Conservation (phyloP, 2,797 vertebrate species). For the Clarias platycephalus region DNA sequence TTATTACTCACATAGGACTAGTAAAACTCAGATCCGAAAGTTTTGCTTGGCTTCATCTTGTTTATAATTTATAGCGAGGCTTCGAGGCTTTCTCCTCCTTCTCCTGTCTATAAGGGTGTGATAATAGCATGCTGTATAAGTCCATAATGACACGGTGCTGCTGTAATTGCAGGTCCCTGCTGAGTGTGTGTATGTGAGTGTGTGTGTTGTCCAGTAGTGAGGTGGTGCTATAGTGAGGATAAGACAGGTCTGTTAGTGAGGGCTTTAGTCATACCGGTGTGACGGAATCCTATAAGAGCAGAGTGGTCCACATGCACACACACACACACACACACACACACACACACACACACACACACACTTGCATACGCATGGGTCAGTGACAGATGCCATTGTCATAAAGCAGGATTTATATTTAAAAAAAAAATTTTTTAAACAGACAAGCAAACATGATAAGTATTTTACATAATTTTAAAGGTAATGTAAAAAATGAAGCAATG, state of each 20-base stretch:
- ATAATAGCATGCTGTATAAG: conserved; percentile 72
- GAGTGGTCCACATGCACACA: conserved; percentile 29
- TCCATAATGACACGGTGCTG: conserved; percentile 73
- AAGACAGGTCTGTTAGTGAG: conserved; percentile 55
- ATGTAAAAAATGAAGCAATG: not conserved
- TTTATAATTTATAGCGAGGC: conserved; percentile 1
- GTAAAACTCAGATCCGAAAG: conserved; percentile 16
- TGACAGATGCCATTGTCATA: not conserved
- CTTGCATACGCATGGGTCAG: not conserved
- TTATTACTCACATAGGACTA: conserved; percentile 18
- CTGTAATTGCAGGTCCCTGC: conserved; percentile 74
- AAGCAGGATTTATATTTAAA: not conserved
- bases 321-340: conserved; percentile 26
- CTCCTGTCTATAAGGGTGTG: conserved; percentile 64
- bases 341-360: conserved; percentile 17
- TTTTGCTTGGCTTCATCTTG: not conserved
- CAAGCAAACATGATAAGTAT: not conserved
- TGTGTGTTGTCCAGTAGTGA: conserved; percentile 41
- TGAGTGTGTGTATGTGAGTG: conserved; percentile 51
- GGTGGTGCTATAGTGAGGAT: conserved; percentile 49
- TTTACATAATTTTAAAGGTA: not conserved
- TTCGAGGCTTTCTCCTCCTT: conserved; percentile 17
- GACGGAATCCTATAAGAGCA: conserved; percentile 60
- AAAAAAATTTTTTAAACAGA: no score
- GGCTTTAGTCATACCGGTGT: conserved; percentile 54